Conservation (phyloP, 2,113 vertebrate species). For the Saccopteryx leptura region DNA sequence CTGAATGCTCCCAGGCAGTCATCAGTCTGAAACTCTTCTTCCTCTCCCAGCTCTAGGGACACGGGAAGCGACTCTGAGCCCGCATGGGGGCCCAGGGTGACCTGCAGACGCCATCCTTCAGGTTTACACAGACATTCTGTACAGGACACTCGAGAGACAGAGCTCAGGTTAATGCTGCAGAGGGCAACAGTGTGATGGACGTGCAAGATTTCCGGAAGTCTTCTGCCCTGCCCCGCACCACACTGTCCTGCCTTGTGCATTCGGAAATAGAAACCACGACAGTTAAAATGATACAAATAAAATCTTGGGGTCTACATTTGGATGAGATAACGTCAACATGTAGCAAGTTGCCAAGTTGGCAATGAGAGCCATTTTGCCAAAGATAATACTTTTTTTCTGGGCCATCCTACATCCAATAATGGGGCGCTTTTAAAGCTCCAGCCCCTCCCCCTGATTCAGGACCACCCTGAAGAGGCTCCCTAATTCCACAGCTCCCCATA, state of each 20-base stretch:
- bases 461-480: neutral
- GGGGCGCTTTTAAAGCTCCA: neutral
- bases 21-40: neutral
- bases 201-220: neutral
- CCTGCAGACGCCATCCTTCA: neutral
- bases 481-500: neutral
- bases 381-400: neutral
- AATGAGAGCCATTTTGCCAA: neutral
- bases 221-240: neutral
- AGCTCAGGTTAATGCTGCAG: fast-evolving
- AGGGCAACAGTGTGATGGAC: fast-evolving
- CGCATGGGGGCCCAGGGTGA: neutral
- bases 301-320: neutral
- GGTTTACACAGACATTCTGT: neutral
- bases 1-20: neutral
- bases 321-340: neutral
- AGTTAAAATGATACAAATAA: neutral
- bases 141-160: neutral
- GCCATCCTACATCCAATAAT: neutral
- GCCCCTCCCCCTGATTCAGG: neutral
- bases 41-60: no score
- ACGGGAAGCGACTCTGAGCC: no score
- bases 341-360: neutral
- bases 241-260: neutral
- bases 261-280: neutral